A percentile compares a stretch with the other conserved stretches of the same genome.
phyloP scores from a whole-genome alignment of 2,888 invertebrate genomes.

The Drosophila fulvimacula region DNA sequence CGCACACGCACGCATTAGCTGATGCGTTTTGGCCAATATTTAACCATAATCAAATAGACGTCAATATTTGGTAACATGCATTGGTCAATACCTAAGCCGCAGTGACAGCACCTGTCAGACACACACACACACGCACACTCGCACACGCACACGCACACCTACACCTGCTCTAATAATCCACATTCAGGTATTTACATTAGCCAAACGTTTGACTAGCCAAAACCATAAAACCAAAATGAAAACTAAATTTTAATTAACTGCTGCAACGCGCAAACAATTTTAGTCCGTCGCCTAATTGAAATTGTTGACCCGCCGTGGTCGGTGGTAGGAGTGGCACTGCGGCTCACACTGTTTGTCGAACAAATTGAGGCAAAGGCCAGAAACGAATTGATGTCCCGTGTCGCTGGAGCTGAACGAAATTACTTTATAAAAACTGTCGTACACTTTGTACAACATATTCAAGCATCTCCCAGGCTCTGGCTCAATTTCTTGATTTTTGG shows the following conservation, averaged over 20 bases:
- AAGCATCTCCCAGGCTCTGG: conserved; percentile 6
- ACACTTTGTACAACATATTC: conserved; percentile 22
- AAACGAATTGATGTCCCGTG: conserved; percentile 4
- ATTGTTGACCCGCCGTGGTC: conserved; percentile 26
- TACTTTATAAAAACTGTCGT: conserved; percentile 30
- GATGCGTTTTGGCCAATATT: conserved; percentile 54
- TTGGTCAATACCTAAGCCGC: conserved; percentile 31
- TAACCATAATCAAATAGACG: conserved; percentile 68
- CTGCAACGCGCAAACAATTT: conserved; percentile 32
- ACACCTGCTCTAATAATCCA: conserved; percentile 9
- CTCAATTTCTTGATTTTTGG: conserved; percentile 1
- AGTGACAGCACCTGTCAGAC: conserved; percentile 44
- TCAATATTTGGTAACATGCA: conserved; percentile 52
- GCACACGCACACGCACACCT: conserved; percentile 18
- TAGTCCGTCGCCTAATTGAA: conserved; percentile 36
- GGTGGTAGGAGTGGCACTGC: conserved; percentile 28
- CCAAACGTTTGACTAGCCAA: conserved; percentile 10
- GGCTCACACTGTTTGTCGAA: conserved; percentile 11
- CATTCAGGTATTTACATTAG: conserved; percentile 7
- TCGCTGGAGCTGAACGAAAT: conserved; percentile 16
- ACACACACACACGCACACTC: conserved; percentile 9
- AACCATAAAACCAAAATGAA: conserved; percentile 58
- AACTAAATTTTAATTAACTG: conserved; percentile 77
- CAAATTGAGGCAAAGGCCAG: conserved; percentile 29
- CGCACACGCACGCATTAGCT: conserved; percentile 11